Evolutionary conservation across 2,888 invertebrate species (phyloP).

Genomic region (Malthinus seriepunctatus): DNA sequence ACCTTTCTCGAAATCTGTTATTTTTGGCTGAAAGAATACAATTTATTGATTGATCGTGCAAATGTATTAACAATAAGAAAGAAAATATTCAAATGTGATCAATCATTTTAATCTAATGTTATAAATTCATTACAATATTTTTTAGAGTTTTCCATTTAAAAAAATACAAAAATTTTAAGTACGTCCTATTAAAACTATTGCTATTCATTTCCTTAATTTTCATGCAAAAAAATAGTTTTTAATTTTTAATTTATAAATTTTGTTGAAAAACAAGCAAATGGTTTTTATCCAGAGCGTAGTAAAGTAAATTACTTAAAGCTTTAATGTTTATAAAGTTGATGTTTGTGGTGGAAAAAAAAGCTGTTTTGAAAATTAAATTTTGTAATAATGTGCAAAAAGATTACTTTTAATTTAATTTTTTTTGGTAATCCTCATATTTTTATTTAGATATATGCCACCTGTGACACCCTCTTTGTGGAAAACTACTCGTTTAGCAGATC

Average conservation of each 20-base stretch:
- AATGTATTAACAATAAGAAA: conserved; percentile 1
- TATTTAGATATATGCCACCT: conserved; percentile 85
- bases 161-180: not conserved
- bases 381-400: conserved; percentile 30
- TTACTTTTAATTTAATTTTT: too few relatives aligned
- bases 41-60: not conserved
- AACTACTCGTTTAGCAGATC: conserved; percentile 77
- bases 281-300: too few relatives aligned
- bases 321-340: conserved; percentile 18
- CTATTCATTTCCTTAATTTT: too few relatives aligned
- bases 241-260: too few relatives aligned
- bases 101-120: conserved; percentile 5
- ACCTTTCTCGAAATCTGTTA: too few relatives aligned
- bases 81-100: conserved; percentile 1
- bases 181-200: too few relatives aligned
- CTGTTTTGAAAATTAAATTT: conserved; percentile 39
- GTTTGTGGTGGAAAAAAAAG: conserved; percentile 21
- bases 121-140: conserved; percentile 3
- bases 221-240: too few relatives aligned
- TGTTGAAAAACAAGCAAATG: too few relatives aligned
- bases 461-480: conserved; percentile 90
- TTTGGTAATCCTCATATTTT: too few relatives aligned
- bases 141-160: not conserved
- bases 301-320: too few relatives aligned
- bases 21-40: not conserved